These are phyloP conservation scores for Tenthredo distinguenda DNA, from an alignment of 2,888 invertebrate species.

Conservation along the genomic window DNA sequence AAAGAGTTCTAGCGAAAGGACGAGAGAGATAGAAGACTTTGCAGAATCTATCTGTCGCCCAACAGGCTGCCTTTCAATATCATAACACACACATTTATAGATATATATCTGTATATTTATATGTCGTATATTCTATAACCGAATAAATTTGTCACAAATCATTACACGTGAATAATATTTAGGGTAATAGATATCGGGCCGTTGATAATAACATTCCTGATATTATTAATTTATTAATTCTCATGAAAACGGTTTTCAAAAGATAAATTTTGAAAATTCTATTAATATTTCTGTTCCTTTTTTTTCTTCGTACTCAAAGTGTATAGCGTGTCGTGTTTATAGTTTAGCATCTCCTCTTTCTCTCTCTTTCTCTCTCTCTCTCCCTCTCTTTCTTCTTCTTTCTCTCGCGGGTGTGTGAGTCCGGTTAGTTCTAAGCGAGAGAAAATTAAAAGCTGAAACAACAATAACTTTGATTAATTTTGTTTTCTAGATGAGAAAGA, in stretches of 20 bases:
- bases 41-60: slow-evolving; percentile 27
- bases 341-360: neutral
- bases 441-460: neutral
- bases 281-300: neutral
- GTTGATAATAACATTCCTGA: neutral
- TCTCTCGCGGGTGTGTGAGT: neutral
- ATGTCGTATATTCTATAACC: neutral
- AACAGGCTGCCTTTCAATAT: slow-evolving; percentile 27
- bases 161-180: neutral
- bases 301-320: neutral
- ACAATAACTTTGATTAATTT: neutral
- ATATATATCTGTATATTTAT: neutral
- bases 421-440: neutral
- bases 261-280: neutral
- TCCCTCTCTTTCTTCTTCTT: neutral
- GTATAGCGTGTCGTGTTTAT: neutral
- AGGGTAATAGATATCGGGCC: neutral
- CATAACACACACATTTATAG: slow-evolving; percentile 12
- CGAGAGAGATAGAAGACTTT: slow-evolving; percentile 54
- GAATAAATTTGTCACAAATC: neutral
- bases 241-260: neutral
- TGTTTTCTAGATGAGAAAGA: slow-evolving; percentile 8
- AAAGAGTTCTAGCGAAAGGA: slow-evolving; percentile 54
- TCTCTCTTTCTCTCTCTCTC: neutral
- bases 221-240: neutral